Evolutionary conservation across 2,888 invertebrate species (phyloP).

Genomic region (Allolobophora icterica): DNA sequence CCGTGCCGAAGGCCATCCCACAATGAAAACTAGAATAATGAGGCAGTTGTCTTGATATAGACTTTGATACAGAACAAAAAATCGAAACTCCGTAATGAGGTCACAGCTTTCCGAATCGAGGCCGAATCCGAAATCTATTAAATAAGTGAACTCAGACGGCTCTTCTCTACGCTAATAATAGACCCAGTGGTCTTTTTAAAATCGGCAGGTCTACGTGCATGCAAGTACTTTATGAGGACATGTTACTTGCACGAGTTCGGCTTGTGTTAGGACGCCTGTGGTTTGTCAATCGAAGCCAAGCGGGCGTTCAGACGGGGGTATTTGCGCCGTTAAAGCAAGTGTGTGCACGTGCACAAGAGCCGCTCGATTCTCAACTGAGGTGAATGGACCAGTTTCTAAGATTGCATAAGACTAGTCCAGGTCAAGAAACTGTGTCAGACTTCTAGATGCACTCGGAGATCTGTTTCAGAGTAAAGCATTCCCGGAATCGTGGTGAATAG

Average conservation of each 20-base stretch:
- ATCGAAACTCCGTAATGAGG: neutral
- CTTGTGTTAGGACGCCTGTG: neutral
- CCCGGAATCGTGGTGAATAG: too few species aligned
- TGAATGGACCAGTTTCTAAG: too few species aligned
- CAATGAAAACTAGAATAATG: neutral
- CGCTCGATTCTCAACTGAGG: too few species aligned
- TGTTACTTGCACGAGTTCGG: neutral
- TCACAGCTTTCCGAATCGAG: neutral
- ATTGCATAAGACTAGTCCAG: too few species aligned
- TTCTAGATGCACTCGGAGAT: too few species aligned
- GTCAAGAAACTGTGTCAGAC: too few species aligned
- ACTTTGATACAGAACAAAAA: neutral
- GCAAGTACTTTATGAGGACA: neutral
- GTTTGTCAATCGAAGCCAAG: neutral
- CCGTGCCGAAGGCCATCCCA: neutral
- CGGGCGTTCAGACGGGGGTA: too few species aligned
- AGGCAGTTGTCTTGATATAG: neutral
- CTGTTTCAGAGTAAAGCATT: too few species aligned
- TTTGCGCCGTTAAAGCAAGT: too few species aligned
- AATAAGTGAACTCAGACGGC: neutral
- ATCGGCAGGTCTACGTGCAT: neutral
- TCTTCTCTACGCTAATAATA: neutral
- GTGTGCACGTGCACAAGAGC: too few species aligned
- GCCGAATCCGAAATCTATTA: neutral
- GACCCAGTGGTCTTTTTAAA: neutral